Conservation (phyloP, 92 coral and sea anemone species). For the Chrysogorgia sp. region DNA sequence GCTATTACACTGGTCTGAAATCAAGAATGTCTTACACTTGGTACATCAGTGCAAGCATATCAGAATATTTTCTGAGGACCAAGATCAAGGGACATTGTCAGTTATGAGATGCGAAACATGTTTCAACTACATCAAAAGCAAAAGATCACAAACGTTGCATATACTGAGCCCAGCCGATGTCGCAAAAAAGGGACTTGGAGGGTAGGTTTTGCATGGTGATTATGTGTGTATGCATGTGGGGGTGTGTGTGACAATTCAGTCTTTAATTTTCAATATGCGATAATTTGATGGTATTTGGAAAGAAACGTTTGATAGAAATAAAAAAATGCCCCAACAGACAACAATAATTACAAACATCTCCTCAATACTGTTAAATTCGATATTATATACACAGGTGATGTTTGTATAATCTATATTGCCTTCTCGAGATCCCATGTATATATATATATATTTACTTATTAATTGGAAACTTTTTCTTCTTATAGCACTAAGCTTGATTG, state of each 20-base stretch:
- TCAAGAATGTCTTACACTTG: constrained; percentile 11
- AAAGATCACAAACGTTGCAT: neutral
- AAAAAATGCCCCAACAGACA: too few species aligned
- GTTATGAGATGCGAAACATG: constrained; percentile 24
- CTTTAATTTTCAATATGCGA: too few species aligned
- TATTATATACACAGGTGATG: too few species aligned
- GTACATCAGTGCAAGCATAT: constrained; percentile 25
- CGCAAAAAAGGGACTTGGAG: too few species aligned
- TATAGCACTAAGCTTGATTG: constrained; percentile 18
- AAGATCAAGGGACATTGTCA: neutral
- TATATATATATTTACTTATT: neutral
- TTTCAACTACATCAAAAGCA: constrained; percentile 20
- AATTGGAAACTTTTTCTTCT: neutral
- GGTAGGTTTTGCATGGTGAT: neutral
- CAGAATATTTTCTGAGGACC: constrained; percentile 18
- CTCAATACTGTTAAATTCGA: too few species aligned
- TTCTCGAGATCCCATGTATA: neutral
- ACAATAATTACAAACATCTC: too few species aligned
- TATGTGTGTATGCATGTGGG: neutral
- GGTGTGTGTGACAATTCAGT: too few species aligned
- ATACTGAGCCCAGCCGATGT: neutral
- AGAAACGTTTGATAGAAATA: too few species aligned
- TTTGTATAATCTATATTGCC: too few species aligned
- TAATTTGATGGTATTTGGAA: too few species aligned
- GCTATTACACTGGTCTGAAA: constrained; percentile 22